Evolutionary conservation across 2,113 vertebrate genomes (phyloP).

Genomic region (Podarcis cretensis): DNA sequence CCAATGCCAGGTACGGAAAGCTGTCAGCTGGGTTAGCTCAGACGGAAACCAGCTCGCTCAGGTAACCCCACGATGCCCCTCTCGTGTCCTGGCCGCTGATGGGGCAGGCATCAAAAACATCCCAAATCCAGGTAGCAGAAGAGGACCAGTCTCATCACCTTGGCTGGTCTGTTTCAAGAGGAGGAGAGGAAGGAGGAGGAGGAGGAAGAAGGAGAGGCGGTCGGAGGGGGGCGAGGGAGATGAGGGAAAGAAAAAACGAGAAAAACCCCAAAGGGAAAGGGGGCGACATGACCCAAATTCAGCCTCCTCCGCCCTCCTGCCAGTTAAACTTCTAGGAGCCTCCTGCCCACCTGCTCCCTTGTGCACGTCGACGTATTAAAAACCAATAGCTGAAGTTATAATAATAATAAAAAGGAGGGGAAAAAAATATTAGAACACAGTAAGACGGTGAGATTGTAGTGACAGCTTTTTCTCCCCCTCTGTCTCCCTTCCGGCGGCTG

Average conservation of each 20-base stretch:
- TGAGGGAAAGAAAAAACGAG: neutral
- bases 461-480: constrained; percentile 70
- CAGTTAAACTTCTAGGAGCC: neutral
- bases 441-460: constrained; percentile 85
- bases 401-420: constrained; percentile 80
- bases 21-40: neutral
- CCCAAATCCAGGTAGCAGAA: neutral
- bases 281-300: neutral
- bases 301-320: neutral
- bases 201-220: no score
- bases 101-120: neutral
- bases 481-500: neutral
- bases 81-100: neutral
- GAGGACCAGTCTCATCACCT: neutral
- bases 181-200: neutral
- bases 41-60: constrained; percentile 52
- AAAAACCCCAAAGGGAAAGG: neutral
- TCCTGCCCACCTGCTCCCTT: neutral
- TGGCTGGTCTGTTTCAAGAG: neutral
- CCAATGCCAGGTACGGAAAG: constrained; percentile 25
- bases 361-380: constrained; percentile 24
- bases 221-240: neutral
- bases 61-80: constrained; percentile 33
- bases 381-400: constrained; percentile 91
- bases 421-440: constrained; percentile 89